Evolutionary conservation across 2,113 vertebrate species (phyloP), one percentile per base, ranked within the genome.

Genomic region (Melanostigma gelatinosum): DNA sequence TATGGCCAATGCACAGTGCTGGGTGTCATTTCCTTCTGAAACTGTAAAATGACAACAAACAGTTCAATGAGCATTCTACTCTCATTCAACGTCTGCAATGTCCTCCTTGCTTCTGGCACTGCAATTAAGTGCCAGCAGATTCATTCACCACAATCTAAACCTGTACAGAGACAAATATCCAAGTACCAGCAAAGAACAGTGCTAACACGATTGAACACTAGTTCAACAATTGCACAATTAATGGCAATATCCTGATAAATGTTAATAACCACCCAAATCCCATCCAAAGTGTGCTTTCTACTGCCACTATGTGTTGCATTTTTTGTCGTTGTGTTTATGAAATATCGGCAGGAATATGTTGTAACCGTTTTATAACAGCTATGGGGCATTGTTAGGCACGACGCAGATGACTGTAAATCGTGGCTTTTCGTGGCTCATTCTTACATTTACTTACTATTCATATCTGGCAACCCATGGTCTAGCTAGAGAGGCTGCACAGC

Each of bases 61-160:
- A 55, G 20, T 24, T 24, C 8, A 55, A 55, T 55, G 52, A 55
- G 12, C n/a, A 11, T 55, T 55, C n/a, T 4, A 55, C 54, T 24
- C 52, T 55, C n/a, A 11, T 55, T 27, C 22, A 11, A 70, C 80
- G 42, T 27, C 40, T 52, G 60, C 72, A 55, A 55, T 24, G 24
- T n/a, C 54, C 8, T 57, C 1, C n/a, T 27, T 27, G n/a, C n/a
- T 18, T 48, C 15, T 18, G 16, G 46, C 46, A 48, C 46, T 46
- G 46, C 46, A 48, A 18, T 18, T 18, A 4, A 18, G 15, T n/a
- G n/a, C n/a, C n/a, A n/a, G n/a, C n/a, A n/a, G n/a, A n/a, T n/a
- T n/a, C n/a, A n/a, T n/a, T n/a, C n/a, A n/a, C n/a, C n/a, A n/a
- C n/a, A n/a, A n/a, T n/a, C n/a, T n/a, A n/a, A n/a, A 4, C 12